Evolutionary conservation across 2,888 invertebrate species (phyloP).

Genomic region (Eueremaeus valkanovi): DNA sequence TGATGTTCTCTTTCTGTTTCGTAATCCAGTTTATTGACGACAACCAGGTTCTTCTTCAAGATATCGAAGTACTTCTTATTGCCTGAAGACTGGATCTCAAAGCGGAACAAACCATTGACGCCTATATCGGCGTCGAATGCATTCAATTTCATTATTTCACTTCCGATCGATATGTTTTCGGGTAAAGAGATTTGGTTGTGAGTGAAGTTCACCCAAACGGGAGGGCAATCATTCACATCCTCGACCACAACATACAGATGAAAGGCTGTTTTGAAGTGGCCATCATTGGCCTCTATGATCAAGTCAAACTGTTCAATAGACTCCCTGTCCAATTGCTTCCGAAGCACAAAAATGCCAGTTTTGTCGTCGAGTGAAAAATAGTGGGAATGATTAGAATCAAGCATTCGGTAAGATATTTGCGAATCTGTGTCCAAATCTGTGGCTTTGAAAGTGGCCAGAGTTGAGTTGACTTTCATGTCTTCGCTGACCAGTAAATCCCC

Average conservation of each 20-base stretch:
- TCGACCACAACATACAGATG: slow-evolving; percentile 70
- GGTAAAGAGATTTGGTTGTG: slow-evolving; percentile 61
- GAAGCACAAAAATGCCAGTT: slow-evolving; percentile 77
- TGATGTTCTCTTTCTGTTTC: slow-evolving; percentile 77
- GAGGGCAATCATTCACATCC: slow-evolving; percentile 78
- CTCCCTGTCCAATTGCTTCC: slow-evolving; percentile 77
- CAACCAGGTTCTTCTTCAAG: slow-evolving; percentile 70
- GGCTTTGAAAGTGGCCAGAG: slow-evolving; percentile 62
- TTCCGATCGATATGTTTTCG: slow-evolving; percentile 77
- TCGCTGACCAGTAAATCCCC: slow-evolving; percentile 29
- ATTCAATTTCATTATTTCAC: slow-evolving; percentile 75
- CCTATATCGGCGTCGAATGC: slow-evolving; percentile 83
- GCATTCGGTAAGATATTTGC: slow-evolving; percentile 81
- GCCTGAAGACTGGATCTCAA: slow-evolving; percentile 74
- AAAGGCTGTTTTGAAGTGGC: slow-evolving; percentile 64
- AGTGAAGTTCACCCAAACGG: slow-evolving; percentile 58
- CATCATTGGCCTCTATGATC: slow-evolving; percentile 75
- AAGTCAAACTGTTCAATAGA: slow-evolving; percentile 68
- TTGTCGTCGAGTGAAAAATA: slow-evolving; percentile 78
- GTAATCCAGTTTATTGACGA: slow-evolving; percentile 83
- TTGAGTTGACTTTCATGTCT: slow-evolving; percentile 41
- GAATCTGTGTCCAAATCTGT: slow-evolving; percentile 68
- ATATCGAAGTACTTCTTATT: slow-evolving; percentile 54
- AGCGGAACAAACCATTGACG: slow-evolving; percentile 61
- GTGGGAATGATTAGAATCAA: slow-evolving; percentile 50